Evolutionary conservation across 2,888 invertebrate species (phyloP).

Genomic region (Cremastinae sp.): DNA sequence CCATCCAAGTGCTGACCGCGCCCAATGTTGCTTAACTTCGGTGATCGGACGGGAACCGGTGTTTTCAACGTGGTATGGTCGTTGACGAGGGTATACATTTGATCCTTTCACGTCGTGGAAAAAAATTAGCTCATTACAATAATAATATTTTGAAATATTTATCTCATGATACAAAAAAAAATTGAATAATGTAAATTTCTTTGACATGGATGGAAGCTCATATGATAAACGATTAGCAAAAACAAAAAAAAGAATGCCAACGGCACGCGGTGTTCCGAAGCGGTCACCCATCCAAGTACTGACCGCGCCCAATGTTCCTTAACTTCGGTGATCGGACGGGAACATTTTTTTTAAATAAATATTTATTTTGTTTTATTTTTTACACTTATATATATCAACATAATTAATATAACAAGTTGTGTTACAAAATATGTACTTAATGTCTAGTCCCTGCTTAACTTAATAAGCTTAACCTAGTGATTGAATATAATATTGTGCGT

Average conservation of each 20-base stretch:
- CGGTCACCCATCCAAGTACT: conserved; percentile 62
- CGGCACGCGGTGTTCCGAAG: conserved; percentile 60
- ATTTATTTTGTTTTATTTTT: not conserved
- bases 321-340: conserved; percentile 58
- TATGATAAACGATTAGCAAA: too few species aligned
- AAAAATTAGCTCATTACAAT: too few species aligned
- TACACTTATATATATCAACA: conserved; percentile 12
- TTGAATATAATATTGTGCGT: not conserved
- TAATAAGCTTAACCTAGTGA: conserved; percentile 11
- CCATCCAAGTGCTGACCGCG: conserved; percentile 60
- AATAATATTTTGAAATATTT: too few species aligned
- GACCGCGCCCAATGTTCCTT: conserved; percentile 57
- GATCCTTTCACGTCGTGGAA: too few species aligned
- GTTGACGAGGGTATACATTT: too few species aligned
- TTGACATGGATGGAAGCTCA: too few species aligned
- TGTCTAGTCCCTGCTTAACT: conserved; percentile 7
- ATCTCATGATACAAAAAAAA: too few species aligned
- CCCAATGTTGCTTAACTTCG: conserved; percentile 58
- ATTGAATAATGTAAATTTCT: too few species aligned
- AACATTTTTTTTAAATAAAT: conserved; percentile 19
- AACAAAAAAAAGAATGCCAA: too few species aligned
- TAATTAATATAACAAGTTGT: conserved; percentile 17
- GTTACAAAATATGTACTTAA: not conserved
- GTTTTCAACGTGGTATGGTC: conserved; percentile 31
- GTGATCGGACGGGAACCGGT: conserved; percentile 56